Base-by-base conservation (phyloP, 2,888 invertebrate species). In the Agrochola lychnidis region DNA sequence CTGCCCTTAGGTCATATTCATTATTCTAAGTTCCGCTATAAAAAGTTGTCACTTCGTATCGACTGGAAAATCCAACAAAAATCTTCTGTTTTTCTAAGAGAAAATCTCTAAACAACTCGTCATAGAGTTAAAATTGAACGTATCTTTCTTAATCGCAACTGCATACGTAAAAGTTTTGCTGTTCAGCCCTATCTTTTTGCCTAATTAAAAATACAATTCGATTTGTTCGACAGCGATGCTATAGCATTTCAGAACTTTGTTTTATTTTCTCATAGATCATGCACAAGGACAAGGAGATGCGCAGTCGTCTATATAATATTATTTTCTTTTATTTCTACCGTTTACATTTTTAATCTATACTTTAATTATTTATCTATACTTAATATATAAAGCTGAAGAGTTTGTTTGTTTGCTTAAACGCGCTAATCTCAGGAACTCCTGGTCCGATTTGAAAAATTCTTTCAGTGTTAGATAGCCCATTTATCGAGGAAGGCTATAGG, bases 181-280 rank as follows among this genome's bases (percentile, higher is more conserved):
- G 62, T 59, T 71, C 57, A 78, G 36, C 51, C 61, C 72, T 48
- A 72, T 83, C 77, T 74, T 83, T 80, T 79, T 83, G 61, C 73
- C 76, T 88, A 84, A 87, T 87, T 88, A 85, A 93, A 93, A 91
- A 90, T 91, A 86, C 91, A 85, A 89, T 91, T 91, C 90, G 91
- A 94, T 94, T 94, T 92, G 90, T 91, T 88, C 84, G 82, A 79
- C 71, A 82, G 76, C 36, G 36, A 36, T 3, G 36, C 36, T 36
- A 3, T 36, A 36, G 36, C 36, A 36, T 36, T 36, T 36, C 36
- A 36, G 36, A 36, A 36, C 59, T 73, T 79, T 56, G 79, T 78
- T 82, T 84, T 76, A 72, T 73, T 74, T 56, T 62, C 14, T 3
- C 79, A 79, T 72, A 82, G 82, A 85, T 12, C 76, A 82, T 36